Evolutionary conservation across 2,797 vertebrate genomes (phyloP).

Genomic region (Heteromormyrus szaboi): DNA sequence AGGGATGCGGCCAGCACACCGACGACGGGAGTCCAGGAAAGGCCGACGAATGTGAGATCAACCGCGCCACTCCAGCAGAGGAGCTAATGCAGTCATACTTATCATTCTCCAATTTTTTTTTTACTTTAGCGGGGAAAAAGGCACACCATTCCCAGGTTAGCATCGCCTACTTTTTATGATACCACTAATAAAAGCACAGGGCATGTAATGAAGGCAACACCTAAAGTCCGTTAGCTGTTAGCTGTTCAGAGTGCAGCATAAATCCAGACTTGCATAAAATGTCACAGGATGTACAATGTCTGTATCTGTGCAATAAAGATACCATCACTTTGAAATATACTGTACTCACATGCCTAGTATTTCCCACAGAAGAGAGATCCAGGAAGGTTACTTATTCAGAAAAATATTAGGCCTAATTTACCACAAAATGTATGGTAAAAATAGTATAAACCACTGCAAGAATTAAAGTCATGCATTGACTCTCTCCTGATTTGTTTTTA

Average conservation of each 20-base stretch:
- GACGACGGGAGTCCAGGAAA: background rate
- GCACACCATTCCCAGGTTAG: background rate
- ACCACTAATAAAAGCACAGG: background rate
- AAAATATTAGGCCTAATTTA: background rate
- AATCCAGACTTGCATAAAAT: background rate
- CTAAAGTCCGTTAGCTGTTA: background rate
- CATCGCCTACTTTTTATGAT: background rate
- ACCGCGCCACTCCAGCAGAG: slow-evolving; percentile 40
- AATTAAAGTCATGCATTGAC: background rate
- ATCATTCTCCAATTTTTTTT: slow-evolving; percentile 23
- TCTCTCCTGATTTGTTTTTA: background rate
- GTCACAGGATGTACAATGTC: background rate
- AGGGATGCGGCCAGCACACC: background rate
- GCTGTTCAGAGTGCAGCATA: background rate
- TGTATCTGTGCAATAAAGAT: background rate
- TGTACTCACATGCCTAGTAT: background rate
- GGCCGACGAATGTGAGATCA: slow-evolving; percentile 29
- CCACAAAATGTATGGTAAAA: background rate
- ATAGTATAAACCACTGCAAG: background rate
- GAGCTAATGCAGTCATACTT: slow-evolving; percentile 44
- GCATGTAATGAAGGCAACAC: background rate
- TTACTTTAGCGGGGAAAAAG: background rate
- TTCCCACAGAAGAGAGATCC: background rate
- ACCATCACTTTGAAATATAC: background rate
- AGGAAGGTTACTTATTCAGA: background rate